phyloP scores from a whole-genome alignment of 2,888 invertebrate genomes.

The Cheilosia grossa region DNA sequence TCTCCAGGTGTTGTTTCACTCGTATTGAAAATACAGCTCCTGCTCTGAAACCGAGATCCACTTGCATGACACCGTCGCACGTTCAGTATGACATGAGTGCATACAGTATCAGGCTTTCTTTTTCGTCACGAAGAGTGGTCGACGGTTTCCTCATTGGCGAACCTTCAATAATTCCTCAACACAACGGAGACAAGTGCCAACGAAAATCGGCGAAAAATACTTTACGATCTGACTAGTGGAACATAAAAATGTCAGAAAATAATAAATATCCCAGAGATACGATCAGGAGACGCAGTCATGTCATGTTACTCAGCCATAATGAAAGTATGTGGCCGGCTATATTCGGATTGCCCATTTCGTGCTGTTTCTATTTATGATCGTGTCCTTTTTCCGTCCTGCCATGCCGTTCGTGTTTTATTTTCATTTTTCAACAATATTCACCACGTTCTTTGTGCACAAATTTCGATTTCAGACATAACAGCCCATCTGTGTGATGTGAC shows the following conservation, averaged over 20 bases:
- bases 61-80: too few relatives aligned
- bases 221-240: constrained; percentile 64
- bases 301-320: constrained; percentile 14
- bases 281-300: constrained; percentile 30
- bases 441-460: constrained; percentile 66
- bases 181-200: constrained; percentile 3
- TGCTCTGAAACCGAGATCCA: too few relatives aligned
- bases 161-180: not conserved
- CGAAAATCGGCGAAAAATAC: constrained; percentile 34
- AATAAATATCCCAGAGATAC: constrained; percentile 66
- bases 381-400: constrained; percentile 12
- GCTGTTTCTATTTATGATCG: constrained; percentile 28
- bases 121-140: too few relatives aligned
- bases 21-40: too few relatives aligned
- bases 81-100: too few relatives aligned
- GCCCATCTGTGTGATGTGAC: constrained; percentile 67
- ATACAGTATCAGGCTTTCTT: too few relatives aligned
- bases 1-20: too few relatives aligned
- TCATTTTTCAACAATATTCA: constrained; percentile 40
- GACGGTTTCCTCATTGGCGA: too few relatives aligned
- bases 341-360: not conserved
- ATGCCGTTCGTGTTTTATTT: constrained; percentile 40
- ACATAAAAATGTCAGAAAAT: constrained; percentile 56
- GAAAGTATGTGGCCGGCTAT: constrained; percentile 1
- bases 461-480: constrained; percentile 64